Conservation (phyloP, 2,113 vertebrate species). For the Arvicanthis niloticus region DNA sequence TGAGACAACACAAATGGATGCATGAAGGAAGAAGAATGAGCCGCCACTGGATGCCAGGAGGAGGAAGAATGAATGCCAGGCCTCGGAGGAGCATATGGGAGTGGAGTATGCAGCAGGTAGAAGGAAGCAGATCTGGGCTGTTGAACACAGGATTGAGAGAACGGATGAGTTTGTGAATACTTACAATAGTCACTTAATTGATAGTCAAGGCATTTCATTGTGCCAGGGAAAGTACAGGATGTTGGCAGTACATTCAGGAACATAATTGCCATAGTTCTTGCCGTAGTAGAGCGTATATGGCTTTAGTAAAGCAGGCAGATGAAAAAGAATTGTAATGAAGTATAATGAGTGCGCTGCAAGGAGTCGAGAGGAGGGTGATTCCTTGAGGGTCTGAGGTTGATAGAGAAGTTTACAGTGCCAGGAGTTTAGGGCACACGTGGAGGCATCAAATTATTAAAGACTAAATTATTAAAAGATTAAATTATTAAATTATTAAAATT, state of each 20-base stretch:
- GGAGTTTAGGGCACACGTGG: conserved; percentile 3
- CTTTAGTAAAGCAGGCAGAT: conserved; percentile 24
- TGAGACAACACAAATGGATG: conserved; percentile 32
- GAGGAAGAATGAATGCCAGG: conserved; percentile 33
- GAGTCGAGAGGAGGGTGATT: conserved; percentile 16
- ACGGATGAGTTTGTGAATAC: neutral
- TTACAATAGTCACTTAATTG: conserved; percentile 16
- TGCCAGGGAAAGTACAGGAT: neutral
- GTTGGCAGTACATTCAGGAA: neutral
- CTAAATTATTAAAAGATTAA: too few relatives aligned
- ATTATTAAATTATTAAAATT: too few relatives aligned
- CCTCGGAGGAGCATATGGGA: neutral
- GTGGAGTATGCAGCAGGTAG: neutral
- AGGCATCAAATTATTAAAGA: neutral
- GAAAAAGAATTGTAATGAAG: neutral
- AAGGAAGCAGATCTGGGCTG: neutral
- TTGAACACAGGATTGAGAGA: neutral
- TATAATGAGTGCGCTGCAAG: neutral
- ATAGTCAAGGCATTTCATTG: conserved; percentile 21
- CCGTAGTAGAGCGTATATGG: neutral
- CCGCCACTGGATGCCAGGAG: conserved; percentile 2
- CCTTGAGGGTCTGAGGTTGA: conserved; percentile 3
- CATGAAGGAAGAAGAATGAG: conserved; percentile 40
- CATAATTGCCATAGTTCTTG: neutral
- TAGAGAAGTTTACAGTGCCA: conserved; percentile 40